Evolutionary conservation across 2,888 invertebrate genomes (phyloP).

Genomic region (Brenthis daphne): DNA sequence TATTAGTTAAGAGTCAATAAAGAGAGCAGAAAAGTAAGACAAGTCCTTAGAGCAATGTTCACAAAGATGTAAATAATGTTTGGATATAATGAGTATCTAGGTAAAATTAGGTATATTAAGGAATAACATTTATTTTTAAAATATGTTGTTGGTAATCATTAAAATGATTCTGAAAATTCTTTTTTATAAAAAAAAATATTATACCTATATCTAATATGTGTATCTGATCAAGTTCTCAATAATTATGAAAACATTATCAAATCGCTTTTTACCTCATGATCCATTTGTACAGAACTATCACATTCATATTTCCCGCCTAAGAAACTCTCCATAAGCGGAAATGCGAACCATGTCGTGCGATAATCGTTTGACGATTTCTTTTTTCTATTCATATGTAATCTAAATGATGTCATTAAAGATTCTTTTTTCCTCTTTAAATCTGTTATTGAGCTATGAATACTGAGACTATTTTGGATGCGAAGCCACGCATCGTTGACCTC

Average conservation of each 20-base stretch:
- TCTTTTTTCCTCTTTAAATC: slow-evolving; percentile 76
- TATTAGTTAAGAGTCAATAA: too few species aligned
- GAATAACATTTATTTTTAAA: too few species aligned
- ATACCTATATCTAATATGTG: too few species aligned
- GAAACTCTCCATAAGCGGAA: slow-evolving; percentile 70
- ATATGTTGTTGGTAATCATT: too few species aligned
- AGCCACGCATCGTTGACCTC: slow-evolving; percentile 67
- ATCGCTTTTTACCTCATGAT: slow-evolving; percentile 56
- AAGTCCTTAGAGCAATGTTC: too few species aligned
- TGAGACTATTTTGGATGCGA: slow-evolving; percentile 62
- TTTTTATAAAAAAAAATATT: too few species aligned
- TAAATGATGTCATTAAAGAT: slow-evolving; percentile 71
- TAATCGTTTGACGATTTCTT: slow-evolving; percentile 52
- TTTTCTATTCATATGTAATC: slow-evolving; percentile 63
- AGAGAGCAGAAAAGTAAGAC: too few species aligned
- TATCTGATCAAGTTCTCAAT: neutral
- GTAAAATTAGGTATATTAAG: too few species aligned
- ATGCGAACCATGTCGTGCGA: slow-evolving; percentile 71
- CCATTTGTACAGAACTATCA: slow-evolving; percentile 60
- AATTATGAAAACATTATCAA: slow-evolving; percentile 2
- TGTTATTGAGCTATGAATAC: slow-evolving; percentile 56
- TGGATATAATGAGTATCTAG: too few species aligned
- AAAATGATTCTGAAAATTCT: too few species aligned
- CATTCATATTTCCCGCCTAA: slow-evolving; percentile 69
- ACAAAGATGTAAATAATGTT: too few species aligned